These are phyloP conservation scores for Anthoscopus minutus DNA, from an alignment of 2,113 vertebrate genomes.

Conservation along the genomic window DNA sequence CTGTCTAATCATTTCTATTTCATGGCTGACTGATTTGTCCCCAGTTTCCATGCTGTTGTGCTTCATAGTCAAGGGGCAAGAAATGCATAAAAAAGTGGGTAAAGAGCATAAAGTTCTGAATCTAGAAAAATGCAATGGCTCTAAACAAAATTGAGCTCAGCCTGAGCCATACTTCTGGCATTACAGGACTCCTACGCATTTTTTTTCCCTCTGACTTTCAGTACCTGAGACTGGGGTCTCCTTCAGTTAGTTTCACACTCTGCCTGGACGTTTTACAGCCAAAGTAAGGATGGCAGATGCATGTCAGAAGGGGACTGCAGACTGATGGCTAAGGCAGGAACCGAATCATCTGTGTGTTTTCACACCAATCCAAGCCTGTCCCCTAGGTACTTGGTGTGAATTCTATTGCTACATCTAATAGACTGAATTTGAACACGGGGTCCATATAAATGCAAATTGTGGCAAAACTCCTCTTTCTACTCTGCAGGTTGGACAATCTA, in stretches of 20 bases:
- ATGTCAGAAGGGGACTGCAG: background rate
- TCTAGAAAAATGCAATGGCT: background rate
- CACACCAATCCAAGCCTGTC: background rate
- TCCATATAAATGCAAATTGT: background rate
- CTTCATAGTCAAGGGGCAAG: conserved; percentile 19
- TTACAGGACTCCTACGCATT: background rate
- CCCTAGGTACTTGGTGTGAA: background rate
- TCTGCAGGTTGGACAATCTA: background rate
- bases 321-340: background rate
- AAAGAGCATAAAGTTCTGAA: background rate
- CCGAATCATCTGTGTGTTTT: background rate
- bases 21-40: conserved; percentile 34
- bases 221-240: background rate
- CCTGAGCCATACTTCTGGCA: background rate
- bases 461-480: background rate
- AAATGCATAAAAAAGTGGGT: background rate
- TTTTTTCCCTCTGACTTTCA: background rate
- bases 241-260: background rate
- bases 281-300: background rate
- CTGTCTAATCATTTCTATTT: conserved; percentile 58
- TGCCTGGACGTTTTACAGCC: background rate
- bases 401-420: background rate
- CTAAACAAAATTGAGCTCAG: background rate
- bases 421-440: background rate
- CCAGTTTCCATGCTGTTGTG: conserved; percentile 17